These are phyloP conservation scores for Dendropsophus ebraccatus DNA, from an alignment of 2,113 vertebrate genomes.

Conservation along the genomic window DNA sequence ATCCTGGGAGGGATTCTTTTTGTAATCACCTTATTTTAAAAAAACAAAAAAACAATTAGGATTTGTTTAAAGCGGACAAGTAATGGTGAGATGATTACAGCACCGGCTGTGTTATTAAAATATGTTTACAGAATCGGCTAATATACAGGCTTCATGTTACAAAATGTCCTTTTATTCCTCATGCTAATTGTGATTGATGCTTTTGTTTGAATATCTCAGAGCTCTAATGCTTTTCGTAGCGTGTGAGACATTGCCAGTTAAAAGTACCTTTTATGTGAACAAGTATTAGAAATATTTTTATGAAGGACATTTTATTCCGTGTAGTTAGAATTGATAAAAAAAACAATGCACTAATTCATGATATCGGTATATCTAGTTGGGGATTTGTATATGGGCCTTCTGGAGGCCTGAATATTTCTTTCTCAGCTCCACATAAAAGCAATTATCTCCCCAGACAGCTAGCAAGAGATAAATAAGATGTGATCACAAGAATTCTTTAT, in stretches of 20 bases:
- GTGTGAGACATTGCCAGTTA: neutral
- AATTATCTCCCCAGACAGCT: constrained; percentile 50
- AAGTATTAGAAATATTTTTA: constrained; percentile 40
- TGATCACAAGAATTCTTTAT: constrained; percentile 49
- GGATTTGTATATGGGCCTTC: constrained; percentile 53
- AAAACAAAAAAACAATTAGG: no score
- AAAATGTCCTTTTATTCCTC: neutral
- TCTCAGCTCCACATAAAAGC: constrained; percentile 50
- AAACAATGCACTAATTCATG: constrained; percentile 27
- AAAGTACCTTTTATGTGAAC: constrained; percentile 21
- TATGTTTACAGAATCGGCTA: neutral
- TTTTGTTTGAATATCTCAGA: constrained; percentile 2
- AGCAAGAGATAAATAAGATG: constrained; percentile 22
- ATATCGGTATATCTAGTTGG: constrained; percentile 45
- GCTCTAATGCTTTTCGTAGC: neutral
- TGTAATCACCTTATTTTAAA: no score
- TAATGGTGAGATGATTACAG: no score
- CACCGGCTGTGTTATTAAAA: neutral
- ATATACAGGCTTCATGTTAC: neutral
- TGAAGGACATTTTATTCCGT: constrained; percentile 6
- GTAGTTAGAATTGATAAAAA: constrained; percentile 20
- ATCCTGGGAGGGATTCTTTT: no score
- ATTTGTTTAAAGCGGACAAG: no score
- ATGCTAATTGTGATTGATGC: neutral
- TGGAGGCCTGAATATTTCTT: constrained; percentile 42